Base-by-base conservation (phyloP, 2,797 vertebrate genomes). In the Ptychadena robeensis region DNA sequence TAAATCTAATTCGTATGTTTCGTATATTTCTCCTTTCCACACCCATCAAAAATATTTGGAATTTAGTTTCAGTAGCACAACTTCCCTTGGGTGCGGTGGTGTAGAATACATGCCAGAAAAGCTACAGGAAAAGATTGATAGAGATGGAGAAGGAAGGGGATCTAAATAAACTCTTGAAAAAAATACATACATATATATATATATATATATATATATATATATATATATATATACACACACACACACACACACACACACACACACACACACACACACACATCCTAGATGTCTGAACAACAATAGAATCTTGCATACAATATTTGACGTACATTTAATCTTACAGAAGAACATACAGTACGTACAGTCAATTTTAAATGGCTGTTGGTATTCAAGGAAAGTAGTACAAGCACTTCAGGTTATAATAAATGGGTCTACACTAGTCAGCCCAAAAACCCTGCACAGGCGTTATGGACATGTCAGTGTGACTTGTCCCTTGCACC, bases 41-140 rank as follows among this genome's bases (percentile, higher is more conserved):
- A 80, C 82, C 82, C 82, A 65, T 48, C 38, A 66, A 80, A 83
- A 86, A 80, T 85, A 80, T 79, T 86, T 86, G 85, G 75, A 82
- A 82, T 86, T 82, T 76, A 65, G 72, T 85, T 86, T 80, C 82
- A 86, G 82, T 82, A 85, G 86, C 82, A 67, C 57, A 72, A 71
- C 80, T 71, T 86, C 86, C 80, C 86, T 74, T 82, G 82, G 59
- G 82, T 76, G 80, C 70, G 35, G 72, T 85, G 79, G 76, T 82
- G 80, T 85, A 61, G 73, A 76, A 57, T 70, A 81, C 48, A 79
- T 86, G 80, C 80, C 80, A 85, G 76, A 82, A 85, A 76, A 80
- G 79, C 77, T 75, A 37, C 53, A 85, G 78, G 72, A 67, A 79
- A 82, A 81, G 73, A 83, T 11, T 70, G 59, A 53, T 37, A 30